phyloP scores from a whole-genome alignment of 2,888 invertebrate species.

The Hypsopygia costalis region DNA sequence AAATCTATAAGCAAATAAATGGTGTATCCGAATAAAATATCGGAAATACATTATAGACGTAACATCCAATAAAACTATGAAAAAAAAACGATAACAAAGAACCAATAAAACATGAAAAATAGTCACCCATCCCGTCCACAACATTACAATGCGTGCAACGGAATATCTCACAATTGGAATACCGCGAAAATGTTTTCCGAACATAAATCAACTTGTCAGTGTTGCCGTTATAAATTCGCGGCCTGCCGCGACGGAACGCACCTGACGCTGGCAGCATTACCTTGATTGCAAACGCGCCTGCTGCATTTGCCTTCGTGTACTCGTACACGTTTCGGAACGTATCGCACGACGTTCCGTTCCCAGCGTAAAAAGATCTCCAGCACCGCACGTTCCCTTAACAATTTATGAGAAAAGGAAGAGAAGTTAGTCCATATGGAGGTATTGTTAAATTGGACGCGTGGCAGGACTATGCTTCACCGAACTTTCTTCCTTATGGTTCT shows the following conservation, averaged over 20 bases:
- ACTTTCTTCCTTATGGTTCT: conserved; percentile 48
- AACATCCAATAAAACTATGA: conserved; percentile 24
- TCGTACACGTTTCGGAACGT: conserved; percentile 28
- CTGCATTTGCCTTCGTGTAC: conserved; percentile 52
- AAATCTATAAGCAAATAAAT: conserved; percentile 1
- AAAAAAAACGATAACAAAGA: conserved; percentile 38
- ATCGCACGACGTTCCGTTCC: conserved; percentile 20
- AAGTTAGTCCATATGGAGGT: conserved; percentile 7
- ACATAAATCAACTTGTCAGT: conserved; percentile 74
- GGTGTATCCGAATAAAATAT: conserved; percentile 9
- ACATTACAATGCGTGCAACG: conserved; percentile 50
- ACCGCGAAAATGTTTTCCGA: conserved; percentile 54
- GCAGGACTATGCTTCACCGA: conserved; percentile 31
- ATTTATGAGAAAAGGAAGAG: conserved; percentile 2
- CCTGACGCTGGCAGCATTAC: conserved; percentile 68
- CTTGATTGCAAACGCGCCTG: conserved; percentile 53
- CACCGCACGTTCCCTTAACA: conserved; percentile 11
- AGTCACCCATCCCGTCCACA: conserved; percentile 39
- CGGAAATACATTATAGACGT: conserved; percentile 11
- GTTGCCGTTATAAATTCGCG: conserved; percentile 71
- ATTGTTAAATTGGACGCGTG: conserved; percentile 24
- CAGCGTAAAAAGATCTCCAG: conserved; percentile 22
- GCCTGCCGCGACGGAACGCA: conserved; percentile 54
- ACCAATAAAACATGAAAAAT: conserved; percentile 66
- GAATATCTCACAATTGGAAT: conserved; percentile 48